These are phyloP conservation scores for Leucophenga montana DNA, from an alignment of 2,888 invertebrate genomes.

Conservation along the genomic window DNA sequence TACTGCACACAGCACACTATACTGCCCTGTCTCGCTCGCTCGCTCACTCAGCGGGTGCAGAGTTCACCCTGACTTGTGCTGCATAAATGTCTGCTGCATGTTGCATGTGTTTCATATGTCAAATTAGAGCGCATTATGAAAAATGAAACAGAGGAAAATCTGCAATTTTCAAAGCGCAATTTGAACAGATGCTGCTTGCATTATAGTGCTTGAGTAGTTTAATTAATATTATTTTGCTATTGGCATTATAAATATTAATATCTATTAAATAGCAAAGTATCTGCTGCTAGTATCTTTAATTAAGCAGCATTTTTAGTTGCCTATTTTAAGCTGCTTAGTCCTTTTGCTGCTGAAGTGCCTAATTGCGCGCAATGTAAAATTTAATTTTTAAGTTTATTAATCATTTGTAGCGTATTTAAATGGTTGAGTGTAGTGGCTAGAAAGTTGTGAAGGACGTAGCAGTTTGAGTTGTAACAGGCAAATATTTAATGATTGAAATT, in stretches of 20 bases:
- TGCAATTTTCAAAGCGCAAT: constrained; percentile 4
- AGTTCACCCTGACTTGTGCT: constrained; percentile 4
- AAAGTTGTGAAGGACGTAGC: too few relatives aligned
- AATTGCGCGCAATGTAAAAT: too few relatives aligned
- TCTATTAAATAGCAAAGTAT: too few relatives aligned
- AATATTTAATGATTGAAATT: too few relatives aligned
- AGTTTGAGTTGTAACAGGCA: too few relatives aligned
- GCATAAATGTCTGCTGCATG: constrained; percentile 35
- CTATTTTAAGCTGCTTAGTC: too few relatives aligned
- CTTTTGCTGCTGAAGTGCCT: too few relatives aligned
- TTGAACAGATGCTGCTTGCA: constrained; percentile 18
- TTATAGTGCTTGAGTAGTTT: not conserved
- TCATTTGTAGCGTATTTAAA: too few relatives aligned
- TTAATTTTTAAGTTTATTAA: too few relatives aligned
- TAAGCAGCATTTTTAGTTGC: too few relatives aligned
- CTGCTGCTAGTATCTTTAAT: too few relatives aligned
- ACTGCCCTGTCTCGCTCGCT: constrained; percentile 4
- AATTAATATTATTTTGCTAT: constrained; percentile 20
- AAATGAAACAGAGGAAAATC: constrained; percentile 10
- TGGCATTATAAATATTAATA: constrained; percentile 1
- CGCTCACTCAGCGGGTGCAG: constrained; percentile 27
- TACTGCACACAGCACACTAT: not conserved
- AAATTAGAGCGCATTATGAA: constrained; percentile 32
- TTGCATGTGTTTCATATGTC: constrained; percentile 23
- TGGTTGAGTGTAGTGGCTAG: too few relatives aligned